Conservation (phyloP, 2,797 vertebrate genomes). For the Enteromius fasciolatus region DNA sequence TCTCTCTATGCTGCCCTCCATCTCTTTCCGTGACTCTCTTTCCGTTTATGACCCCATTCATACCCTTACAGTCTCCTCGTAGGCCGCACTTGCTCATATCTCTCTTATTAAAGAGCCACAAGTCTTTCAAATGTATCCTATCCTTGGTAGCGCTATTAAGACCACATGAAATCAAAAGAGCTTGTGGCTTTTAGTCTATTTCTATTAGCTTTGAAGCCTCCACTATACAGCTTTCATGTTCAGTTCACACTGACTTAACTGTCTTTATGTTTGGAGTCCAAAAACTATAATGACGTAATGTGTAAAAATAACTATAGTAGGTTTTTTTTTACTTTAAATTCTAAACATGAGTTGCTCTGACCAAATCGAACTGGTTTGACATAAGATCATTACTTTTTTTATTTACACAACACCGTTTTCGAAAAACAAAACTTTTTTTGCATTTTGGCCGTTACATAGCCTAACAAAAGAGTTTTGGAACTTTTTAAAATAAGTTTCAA, state of each 20-base stretch:
- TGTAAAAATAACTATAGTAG: background rate
- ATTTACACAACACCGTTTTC: background rate
- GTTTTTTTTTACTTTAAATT: background rate
- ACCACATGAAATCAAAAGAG: background rate
- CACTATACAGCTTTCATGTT: background rate
- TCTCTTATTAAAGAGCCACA: constrained; percentile 36
- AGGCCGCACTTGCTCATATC: constrained; percentile 5
- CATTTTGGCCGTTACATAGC: background rate
- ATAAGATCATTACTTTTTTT: background rate
- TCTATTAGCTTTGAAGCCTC: background rate
- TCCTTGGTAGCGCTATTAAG: constrained; percentile 16
- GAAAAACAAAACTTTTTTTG: background rate
- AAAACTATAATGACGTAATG: background rate
- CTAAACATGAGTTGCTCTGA: background rate
- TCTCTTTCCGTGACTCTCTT: constrained; percentile 22
- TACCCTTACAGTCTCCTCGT: background rate
- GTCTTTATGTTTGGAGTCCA: background rate
- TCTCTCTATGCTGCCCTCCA: background rate
- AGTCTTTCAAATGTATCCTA: constrained; percentile 17
- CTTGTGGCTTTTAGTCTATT: constrained; percentile 7
- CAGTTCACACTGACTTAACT: background rate
- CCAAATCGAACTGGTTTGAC: background rate
- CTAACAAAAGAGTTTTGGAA: background rate
- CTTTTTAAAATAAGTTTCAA: background rate
- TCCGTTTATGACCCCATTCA: constrained; percentile 21